Conservation (phyloP, 2,797 vertebrate species). For the Alectoris magna region DNA sequence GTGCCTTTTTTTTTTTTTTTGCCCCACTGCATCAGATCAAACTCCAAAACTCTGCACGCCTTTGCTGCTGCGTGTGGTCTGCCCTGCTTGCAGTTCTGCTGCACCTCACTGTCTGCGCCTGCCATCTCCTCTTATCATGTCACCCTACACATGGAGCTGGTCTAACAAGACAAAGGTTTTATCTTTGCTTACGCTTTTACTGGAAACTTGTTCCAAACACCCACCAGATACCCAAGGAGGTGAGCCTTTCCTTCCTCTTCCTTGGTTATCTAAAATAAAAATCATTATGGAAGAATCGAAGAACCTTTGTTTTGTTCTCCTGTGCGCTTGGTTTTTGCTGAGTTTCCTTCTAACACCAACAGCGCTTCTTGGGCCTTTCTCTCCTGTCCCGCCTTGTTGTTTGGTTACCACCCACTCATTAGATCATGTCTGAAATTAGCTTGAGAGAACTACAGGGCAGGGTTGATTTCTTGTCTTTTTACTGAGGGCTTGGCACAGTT, state of each 20-base stretch:
- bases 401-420: conserved; percentile 46
- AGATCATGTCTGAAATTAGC: conserved; percentile 63
- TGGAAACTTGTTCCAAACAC: not conserved
- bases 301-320: not conserved
- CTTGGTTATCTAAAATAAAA: not conserved
- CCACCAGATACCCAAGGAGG: not conserved
- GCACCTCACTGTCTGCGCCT: not conserved
- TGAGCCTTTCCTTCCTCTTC: not conserved
- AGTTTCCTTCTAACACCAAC: not conserved
- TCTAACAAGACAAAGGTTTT: not conserved
- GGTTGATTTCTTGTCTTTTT: not conserved
- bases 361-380: not conserved
- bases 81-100: not conserved
- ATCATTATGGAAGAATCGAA: not conserved
- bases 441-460: not conserved
- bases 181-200: not conserved
- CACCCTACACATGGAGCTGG: not conserved
- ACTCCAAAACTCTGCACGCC: not conserved
- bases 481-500: not conserved
- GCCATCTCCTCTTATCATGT: not conserved
- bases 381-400: not conserved
- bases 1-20: not conserved
- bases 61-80: not conserved
- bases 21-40: accelerated
- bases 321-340: not conserved